phyloP scores from a whole-genome alignment of 2,113 vertebrate genomes.

The Ctenomys sociabilis region DNA sequence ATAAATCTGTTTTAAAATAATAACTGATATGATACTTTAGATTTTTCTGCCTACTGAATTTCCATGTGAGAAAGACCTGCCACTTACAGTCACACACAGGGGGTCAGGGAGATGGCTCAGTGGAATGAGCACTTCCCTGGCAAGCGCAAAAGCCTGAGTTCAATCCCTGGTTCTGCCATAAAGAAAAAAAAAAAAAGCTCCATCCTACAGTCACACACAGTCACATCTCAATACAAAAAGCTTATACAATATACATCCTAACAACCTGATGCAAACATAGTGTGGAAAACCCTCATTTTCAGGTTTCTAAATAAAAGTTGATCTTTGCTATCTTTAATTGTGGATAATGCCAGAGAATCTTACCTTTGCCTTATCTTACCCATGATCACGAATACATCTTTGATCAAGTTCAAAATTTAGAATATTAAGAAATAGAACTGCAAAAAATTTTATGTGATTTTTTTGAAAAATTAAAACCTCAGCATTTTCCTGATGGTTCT shows the following conservation, averaged over 20 bases:
- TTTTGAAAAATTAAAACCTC: slow-evolving; percentile 40
- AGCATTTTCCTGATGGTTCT: neutral
- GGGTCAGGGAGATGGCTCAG: no score
- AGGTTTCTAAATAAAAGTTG: slow-evolving; percentile 40
- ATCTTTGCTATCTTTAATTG: slow-evolving; percentile 40
- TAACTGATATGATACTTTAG: neutral
- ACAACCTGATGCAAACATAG: neutral
- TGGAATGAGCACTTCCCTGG: no score
- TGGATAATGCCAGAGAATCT: slow-evolving; percentile 7
- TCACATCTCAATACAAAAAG: slow-evolving; percentile 23
- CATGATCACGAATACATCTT: neutral
- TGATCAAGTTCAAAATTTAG: slow-evolving; percentile 32
- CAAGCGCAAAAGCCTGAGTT: no score
- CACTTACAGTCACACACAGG: neutral
- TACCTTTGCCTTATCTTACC: neutral
- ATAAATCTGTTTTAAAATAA: slow-evolving; percentile 10
- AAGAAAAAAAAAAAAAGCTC: no score
- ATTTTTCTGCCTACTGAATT: neutral
- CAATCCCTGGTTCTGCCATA: no score
- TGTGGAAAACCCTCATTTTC: slow-evolving; percentile 1
- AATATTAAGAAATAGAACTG: neutral
- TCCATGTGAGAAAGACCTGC: neutral
- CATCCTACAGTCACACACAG: neutral
- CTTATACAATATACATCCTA: neutral
- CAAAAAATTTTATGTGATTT: neutral